Conservation (phyloP, 53 echinoderm and acorn worm species). For the Stichopus horrens region DNA sequence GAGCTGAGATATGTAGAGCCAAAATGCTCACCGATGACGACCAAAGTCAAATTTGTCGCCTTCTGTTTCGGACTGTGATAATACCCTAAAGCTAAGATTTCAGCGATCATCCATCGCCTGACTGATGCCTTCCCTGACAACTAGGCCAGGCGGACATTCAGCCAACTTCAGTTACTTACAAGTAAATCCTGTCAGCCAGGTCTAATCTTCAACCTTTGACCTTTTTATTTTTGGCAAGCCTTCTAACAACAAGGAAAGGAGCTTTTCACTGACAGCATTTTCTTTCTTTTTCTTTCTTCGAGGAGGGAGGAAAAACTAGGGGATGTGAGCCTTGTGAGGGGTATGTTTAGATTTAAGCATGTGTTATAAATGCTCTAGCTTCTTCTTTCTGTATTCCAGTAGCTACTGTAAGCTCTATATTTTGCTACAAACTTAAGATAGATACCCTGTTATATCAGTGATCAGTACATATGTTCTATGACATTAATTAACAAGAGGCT, state of each 20-base stretch:
- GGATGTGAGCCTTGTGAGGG: too few relatives aligned
- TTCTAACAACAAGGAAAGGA: background rate
- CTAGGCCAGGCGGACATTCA: background rate
- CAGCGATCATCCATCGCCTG: background rate
- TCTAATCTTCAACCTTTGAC: background rate
- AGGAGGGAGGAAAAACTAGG: too few relatives aligned
- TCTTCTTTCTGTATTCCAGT: too few relatives aligned
- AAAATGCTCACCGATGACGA: too few relatives aligned
- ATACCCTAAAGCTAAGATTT: constrained; percentile 8
- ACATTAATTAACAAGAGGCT: too few relatives aligned
- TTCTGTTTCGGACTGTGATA: background rate
- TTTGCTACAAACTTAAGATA: too few relatives aligned
- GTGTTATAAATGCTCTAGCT: too few relatives aligned
- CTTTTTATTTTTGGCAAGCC: background rate
- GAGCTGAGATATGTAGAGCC: too few relatives aligned
- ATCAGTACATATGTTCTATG: too few relatives aligned
- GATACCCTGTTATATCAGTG: too few relatives aligned
- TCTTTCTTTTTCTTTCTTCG: background rate
- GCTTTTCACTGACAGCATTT: background rate
- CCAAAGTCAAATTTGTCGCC: background rate
- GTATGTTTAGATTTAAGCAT: too few relatives aligned
- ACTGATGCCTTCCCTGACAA: background rate
- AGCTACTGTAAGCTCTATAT: too few relatives aligned
- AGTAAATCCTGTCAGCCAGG: background rate
- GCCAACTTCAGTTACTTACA: background rate